Conservation (phyloP, 2,797 vertebrate genomes). For the Onychomys arenicola region DNA sequence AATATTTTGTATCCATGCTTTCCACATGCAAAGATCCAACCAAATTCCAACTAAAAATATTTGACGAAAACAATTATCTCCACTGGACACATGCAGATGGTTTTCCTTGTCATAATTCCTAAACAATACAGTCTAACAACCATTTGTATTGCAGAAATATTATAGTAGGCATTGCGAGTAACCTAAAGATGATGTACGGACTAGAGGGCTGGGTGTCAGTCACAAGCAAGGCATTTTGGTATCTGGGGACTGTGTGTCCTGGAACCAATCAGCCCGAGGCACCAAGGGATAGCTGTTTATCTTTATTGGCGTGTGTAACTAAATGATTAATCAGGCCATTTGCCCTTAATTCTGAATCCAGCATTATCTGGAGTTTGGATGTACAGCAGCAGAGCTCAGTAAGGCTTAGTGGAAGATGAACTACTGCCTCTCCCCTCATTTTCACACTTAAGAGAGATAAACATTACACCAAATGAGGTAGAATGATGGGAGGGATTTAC, state of each 20-base stretch:
- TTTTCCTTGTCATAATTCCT: background rate
- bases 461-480: background rate
- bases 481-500: background rate
- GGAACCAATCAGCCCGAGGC: background rate
- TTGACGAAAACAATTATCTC: background rate
- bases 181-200: background rate
- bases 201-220: background rate
- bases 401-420: background rate
- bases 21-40: background rate
- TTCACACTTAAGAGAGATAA: background rate
- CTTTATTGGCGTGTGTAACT: background rate
- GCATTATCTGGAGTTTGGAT: background rate
- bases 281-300: background rate
- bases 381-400: background rate
- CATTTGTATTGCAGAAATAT: background rate
- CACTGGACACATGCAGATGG: background rate
- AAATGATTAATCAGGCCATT: background rate
- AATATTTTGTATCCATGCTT: background rate
- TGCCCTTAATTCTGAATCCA: background rate
- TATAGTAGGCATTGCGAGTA: background rate
- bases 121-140: background rate
- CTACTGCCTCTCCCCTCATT: background rate
- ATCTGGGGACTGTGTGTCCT: background rate
- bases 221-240: background rate
- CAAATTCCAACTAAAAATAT: background rate